Conservation (phyloP, 2,888 invertebrate genomes). For the Mythimna vitellina region DNA sequence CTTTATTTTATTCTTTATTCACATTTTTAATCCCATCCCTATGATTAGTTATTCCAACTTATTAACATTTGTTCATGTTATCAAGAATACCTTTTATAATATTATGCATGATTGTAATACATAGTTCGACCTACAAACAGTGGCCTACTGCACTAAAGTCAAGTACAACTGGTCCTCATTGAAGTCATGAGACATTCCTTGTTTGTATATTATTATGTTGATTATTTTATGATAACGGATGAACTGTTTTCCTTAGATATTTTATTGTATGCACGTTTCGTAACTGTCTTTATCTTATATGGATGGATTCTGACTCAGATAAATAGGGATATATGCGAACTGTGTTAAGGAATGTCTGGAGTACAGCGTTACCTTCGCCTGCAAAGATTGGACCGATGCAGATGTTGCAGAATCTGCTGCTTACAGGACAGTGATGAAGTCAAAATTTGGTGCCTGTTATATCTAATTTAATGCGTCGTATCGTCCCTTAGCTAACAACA, state of each 20-base stretch:
- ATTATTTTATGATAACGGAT: conserved; percentile 11
- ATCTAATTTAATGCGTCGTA: background rate
- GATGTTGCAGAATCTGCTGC: background rate
- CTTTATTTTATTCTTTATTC: no score
- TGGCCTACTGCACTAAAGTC: conserved; percentile 47
- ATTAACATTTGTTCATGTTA: conserved; percentile 11
- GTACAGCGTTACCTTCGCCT: background rate
- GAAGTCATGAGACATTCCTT: conserved; percentile 27
- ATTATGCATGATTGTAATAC: conserved; percentile 28
- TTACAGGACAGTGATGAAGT: background rate
- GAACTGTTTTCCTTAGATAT: conserved; percentile 8
- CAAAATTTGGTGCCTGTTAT: background rate
- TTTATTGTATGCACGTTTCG: background rate
- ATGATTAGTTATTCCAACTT: background rate
- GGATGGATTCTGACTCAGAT: background rate
- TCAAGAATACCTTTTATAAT: conserved; percentile 21
- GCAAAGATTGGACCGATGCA: no score
- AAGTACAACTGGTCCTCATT: conserved; percentile 52
- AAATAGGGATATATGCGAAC: background rate
- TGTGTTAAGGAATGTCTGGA: background rate
- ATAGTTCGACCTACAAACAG: conserved; percentile 49
- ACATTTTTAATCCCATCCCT: background rate
- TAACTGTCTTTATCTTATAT: conserved; percentile 2
- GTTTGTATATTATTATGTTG: conserved; percentile 26
- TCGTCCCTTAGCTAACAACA: no score